Base-by-base conservation (phyloP, 2,797 vertebrate species). In the Sylvia borin region DNA sequence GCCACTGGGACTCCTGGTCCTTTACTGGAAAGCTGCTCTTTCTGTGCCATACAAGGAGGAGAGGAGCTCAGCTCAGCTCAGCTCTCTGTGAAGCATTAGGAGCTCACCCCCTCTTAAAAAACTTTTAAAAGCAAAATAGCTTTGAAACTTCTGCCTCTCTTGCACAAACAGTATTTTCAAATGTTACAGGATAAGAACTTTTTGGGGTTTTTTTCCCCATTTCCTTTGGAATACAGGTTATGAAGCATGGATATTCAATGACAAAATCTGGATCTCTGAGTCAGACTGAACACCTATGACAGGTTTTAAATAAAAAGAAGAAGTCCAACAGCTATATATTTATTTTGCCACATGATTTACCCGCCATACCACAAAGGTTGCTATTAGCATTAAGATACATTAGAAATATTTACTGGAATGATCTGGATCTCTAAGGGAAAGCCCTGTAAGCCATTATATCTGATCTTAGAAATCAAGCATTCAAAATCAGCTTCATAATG, bases 191-290 rank as follows among this genome's bases (percentile, higher is more conserved):
- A 17, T 40, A 12, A 89, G 48, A 92, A 60, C 36, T 66, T 84
- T 86, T 31, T 13, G 11, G 12, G 9, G 0, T 0, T 13, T 40
- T 82, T 50, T 24, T 8, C 2, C 20, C 53, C 58, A 65, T 79
- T 85, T 91, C n/a, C n/a, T 81, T 55, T 92, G 66, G 32, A 87
- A 87, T 78, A 42, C 12, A 34, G 47, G 22, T 79, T 78, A 68
- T 45, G 66, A 88, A 83, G 19, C 53, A 40, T 32, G 25, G 38
- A 58, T 7, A 32, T 77, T 58, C 9, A 67, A 2, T 72, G 26
- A 86, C 34, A 71, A 84, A 84, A 78, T 72, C 32, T 81, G 62
- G 45, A 76, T 55, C 42, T 36, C 34, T 68, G 20, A 85, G 34
- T 87, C 68, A 88, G 51, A 64, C 4, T 83, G 20, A 92, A 75